phyloP scores from a whole-genome alignment of 2,113 vertebrate genomes.

The Furnarius figulus region DNA sequence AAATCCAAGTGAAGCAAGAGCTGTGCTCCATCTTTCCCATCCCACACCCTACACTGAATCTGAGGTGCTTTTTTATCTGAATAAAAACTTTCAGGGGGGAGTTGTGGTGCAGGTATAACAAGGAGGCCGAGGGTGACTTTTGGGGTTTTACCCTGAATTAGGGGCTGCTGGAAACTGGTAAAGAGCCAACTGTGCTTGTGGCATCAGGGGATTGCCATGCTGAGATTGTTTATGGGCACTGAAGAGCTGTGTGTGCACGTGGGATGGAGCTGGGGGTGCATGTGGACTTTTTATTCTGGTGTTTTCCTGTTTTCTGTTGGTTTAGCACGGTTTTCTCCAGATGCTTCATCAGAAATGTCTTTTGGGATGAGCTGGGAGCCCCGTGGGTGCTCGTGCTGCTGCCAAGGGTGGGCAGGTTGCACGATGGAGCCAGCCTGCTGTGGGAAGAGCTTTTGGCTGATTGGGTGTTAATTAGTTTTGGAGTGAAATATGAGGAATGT shows the following conservation, averaged over 20 bases:
- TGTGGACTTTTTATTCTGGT: rapidly evolving
- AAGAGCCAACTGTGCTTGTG: not conserved
- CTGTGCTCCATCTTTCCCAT: not conserved
- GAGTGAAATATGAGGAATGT: not conserved
- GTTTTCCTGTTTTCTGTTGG: not conserved
- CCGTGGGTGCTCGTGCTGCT: not conserved
- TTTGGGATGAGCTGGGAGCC: not conserved
- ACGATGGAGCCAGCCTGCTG: not conserved
- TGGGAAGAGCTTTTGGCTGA: not conserved
- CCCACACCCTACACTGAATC: rapidly evolving
- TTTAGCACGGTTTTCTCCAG: not conserved
- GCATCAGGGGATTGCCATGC: rapidly evolving
- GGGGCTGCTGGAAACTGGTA: not conserved
- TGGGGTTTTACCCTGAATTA: not conserved
- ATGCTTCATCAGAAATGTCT: not conserved
- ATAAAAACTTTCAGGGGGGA: not conserved
- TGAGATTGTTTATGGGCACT: not conserved
- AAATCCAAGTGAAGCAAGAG: not conserved
- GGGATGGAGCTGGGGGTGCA: not conserved
- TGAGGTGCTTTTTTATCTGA: rapidly evolving
- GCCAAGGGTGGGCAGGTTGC: slow-evolving; percentile 1
- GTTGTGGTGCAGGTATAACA: rapidly evolving
- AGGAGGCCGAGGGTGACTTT: not conserved
- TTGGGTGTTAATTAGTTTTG: slow-evolving; percentile 7
- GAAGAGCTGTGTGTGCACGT: not conserved